Conservation (phyloP, 1,140 invertebrate species). For the Ips nitidus region DNA sequence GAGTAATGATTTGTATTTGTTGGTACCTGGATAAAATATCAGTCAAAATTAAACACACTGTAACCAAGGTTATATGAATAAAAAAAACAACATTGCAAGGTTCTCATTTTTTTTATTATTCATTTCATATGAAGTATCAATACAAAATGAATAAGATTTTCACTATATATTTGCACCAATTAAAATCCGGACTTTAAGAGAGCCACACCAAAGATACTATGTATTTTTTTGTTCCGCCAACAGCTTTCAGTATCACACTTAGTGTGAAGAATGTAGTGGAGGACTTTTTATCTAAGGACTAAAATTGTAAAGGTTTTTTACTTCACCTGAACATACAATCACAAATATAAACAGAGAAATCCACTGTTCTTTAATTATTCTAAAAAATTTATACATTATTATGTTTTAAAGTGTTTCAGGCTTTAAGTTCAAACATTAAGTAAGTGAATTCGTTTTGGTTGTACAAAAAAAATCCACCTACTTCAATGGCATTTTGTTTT, state of each 20-base stretch:
- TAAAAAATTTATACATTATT: too few relatives aligned
- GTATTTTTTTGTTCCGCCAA: constrained; percentile 3
- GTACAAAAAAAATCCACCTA: too few relatives aligned
- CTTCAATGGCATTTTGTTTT: too few relatives aligned
- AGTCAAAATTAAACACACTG: too few relatives aligned
- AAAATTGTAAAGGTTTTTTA: constrained; percentile 1
- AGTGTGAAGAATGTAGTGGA: constrained; percentile 14
- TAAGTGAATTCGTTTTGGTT: too few relatives aligned
- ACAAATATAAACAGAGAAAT: background rate
- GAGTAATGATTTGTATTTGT: too few relatives aligned
- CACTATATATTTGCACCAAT: constrained; percentile 2
- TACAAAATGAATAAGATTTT: constrained; percentile 8
- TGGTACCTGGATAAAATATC: too few relatives aligned
- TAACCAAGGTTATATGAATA: too few relatives aligned
- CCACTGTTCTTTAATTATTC: too few relatives aligned
- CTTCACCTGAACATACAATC: constrained; percentile 11
- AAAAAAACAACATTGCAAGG: too few relatives aligned
- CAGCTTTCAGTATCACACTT: constrained; percentile 13
- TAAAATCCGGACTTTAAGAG: constrained; percentile 10
- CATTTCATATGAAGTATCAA: background rate
- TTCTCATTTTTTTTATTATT: constrained; percentile 6
- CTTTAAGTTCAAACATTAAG: too few relatives aligned
- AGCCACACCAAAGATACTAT: constrained; percentile 7
- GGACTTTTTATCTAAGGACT: constrained; percentile 2
- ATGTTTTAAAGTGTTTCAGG: too few relatives aligned